Conservation (phyloP, 2,113 vertebrate species). For the Leuciscus idus region DNA sequence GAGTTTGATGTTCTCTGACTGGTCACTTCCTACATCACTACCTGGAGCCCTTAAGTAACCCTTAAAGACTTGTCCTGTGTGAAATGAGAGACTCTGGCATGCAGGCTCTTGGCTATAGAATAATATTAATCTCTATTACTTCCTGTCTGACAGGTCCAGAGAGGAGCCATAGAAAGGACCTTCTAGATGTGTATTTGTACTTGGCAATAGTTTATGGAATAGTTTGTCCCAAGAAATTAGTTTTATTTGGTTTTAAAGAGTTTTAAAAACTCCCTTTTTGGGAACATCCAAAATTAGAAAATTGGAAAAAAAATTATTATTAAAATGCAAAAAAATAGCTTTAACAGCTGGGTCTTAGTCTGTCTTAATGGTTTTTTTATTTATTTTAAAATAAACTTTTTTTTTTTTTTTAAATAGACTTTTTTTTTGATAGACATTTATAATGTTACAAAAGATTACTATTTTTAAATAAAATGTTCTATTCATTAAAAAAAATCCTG, state of each 20-base stretch:
- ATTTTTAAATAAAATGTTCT: too few species aligned
- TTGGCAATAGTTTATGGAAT: not conserved
- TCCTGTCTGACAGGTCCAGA: conserved; percentile 4
- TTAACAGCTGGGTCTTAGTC: too few species aligned
- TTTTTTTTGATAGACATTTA: too few species aligned
- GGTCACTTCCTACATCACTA: conserved; percentile 3
- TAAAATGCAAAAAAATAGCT: too few species aligned
- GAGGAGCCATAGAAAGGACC: not conserved
- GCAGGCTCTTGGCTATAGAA: conserved; percentile 7
- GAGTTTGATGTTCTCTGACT: conserved; percentile 32
- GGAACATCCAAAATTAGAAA: not conserved
- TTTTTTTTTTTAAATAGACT: too few species aligned
- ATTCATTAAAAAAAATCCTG: too few species aligned
- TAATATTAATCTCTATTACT: conserved; percentile 15
- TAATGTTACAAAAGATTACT: too few species aligned
- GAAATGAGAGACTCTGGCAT: conserved; percentile 23
- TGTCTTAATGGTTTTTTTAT: too few species aligned
- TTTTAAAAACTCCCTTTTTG: not conserved
- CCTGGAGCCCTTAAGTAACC: not conserved
- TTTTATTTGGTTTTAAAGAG: not conserved
- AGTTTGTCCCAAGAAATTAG: not conserved
- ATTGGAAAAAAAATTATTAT: not conserved
- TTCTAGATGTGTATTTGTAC: not conserved
- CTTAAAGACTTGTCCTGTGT: conserved; percentile 21
- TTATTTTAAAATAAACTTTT: too few species aligned